Conservation (phyloP, 2,888 invertebrate genomes). For the Vanessa cardui region DNA sequence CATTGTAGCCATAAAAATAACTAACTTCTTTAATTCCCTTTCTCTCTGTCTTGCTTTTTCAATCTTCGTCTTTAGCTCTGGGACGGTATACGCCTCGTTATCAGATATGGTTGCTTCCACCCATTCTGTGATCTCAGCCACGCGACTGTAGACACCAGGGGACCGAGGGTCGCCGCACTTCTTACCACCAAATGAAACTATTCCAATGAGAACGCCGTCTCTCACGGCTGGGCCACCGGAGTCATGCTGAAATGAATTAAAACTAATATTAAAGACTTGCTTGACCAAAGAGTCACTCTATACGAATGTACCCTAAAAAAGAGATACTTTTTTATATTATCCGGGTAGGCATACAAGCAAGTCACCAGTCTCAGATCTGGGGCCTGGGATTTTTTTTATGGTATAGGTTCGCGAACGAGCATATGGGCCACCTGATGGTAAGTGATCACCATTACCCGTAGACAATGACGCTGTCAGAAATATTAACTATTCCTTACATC, state of each 20-base stretch:
- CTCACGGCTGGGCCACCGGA: constrained; percentile 75
- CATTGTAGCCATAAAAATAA: not conserved
- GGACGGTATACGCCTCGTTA: constrained; percentile 62
- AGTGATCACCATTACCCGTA: too few species aligned
- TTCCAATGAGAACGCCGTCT: constrained; percentile 69
- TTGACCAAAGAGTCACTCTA: not conserved
- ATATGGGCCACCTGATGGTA: too few species aligned
- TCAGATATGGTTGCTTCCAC: constrained; percentile 60
- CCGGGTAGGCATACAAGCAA: too few species aligned
- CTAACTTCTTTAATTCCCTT: constrained; percentile 63
- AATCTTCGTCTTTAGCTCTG: constrained; percentile 65
- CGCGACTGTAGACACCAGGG: constrained; percentile 72
- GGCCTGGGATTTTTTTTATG: too few species aligned
- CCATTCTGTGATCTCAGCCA: constrained; percentile 67
- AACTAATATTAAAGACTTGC: too few species aligned
- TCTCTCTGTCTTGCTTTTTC: constrained; percentile 64
- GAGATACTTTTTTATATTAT: too few species aligned
- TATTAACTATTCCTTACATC: too few species aligned
- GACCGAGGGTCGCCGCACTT: constrained; percentile 76
- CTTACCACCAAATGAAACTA: constrained; percentile 75
- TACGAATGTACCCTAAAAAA: too few species aligned
- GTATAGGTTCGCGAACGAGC: too few species aligned
- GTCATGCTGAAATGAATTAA: constrained; percentile 58
- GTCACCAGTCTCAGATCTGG: too few species aligned
- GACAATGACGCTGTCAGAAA: too few species aligned